phyloP scores from a whole-genome alignment of 53 echinoderm and acorn worm genomes.

The Crossaster papposus region DNA sequence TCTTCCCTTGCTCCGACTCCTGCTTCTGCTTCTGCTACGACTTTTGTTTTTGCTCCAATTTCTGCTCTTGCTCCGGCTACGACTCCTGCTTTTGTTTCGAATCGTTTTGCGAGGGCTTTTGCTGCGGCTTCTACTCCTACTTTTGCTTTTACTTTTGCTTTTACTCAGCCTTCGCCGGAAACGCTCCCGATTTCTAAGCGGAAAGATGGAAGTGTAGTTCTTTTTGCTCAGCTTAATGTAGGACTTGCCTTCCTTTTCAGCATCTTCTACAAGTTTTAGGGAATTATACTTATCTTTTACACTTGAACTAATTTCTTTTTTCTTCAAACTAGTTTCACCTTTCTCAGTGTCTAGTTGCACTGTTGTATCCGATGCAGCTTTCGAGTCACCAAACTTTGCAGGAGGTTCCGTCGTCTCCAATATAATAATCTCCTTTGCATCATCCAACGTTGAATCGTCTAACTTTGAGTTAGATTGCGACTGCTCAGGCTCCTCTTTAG shows the following conservation, averaged over 20 bases:
- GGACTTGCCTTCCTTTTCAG: slow-evolving; percentile 1
- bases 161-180: slow-evolving; percentile 36
- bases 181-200: slow-evolving; percentile 43
- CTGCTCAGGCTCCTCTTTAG: slow-evolving; percentile 25
- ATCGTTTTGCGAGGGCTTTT: too few relatives aligned
- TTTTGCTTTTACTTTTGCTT: slow-evolving; percentile 55
- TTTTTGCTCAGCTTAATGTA: slow-evolving; percentile 35
- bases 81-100: slow-evolving; percentile 1
- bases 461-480: neutral
- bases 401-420: neutral
- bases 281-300: slow-evolving; percentile 54
- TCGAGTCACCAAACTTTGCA: neutral
- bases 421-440: neutral
- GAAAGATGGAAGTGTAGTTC: slow-evolving; percentile 13
- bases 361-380: neutral
- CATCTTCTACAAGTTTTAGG: slow-evolving; percentile 33
- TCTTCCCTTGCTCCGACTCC: neutral
- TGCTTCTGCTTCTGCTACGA: slow-evolving; percentile 18
- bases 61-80: slow-evolving; percentile 13
- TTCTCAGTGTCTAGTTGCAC: neutral
- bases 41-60: neutral
- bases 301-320: slow-evolving; percentile 49
- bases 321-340: neutral
- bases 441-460: neutral
- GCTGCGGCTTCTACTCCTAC: slow-evolving; percentile 5